phyloP scores from a whole-genome alignment of 2,888 invertebrate species.

The Dicyrtoma fusca region DNA sequence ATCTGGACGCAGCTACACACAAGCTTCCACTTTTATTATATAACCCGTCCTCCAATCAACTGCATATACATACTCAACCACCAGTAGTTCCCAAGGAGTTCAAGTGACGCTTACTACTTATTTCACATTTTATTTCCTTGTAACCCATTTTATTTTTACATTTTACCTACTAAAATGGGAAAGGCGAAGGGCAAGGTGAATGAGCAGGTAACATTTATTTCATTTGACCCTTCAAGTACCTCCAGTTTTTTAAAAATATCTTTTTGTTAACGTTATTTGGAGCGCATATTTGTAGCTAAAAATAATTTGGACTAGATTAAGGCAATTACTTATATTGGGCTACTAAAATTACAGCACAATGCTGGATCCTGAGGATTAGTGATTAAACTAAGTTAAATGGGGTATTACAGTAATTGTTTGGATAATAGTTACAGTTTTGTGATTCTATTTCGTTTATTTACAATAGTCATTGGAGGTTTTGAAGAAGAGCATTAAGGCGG shows the following conservation, averaged over 20 bases:
- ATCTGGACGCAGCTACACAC: background rate
- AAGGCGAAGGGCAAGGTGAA: slow-evolving; percentile 50
- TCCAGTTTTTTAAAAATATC: no score
- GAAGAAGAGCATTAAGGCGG: slow-evolving; percentile 39
- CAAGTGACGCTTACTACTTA: slow-evolving; percentile 16
- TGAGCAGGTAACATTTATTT: slow-evolving; percentile 51
- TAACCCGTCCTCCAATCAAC: background rate
- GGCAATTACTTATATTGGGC: no score
- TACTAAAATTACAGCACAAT: no score
- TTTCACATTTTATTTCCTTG: no score
- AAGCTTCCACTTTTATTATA: background rate
- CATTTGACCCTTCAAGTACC: slow-evolving; percentile 6
- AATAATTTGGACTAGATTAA: no score
- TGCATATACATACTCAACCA: background rate
- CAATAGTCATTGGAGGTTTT: slow-evolving; percentile 34
- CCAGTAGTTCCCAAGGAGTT: background rate
- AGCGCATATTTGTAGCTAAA: no score
- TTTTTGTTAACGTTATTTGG: no score
- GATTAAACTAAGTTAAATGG: no score
- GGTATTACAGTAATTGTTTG: no score
- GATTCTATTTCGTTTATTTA: background rate
- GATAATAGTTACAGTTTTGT: no score
- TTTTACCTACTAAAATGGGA: slow-evolving; percentile 35
- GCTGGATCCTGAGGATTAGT: no score
- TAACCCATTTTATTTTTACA: no score